Percentiles rank a stretch among this genome's conserved stretches.
These are phyloP conservation scores for Caenorhabditis virilis DNA, from an alignment of 2,888 invertebrate genomes.

Conservation along the genomic window DNA sequence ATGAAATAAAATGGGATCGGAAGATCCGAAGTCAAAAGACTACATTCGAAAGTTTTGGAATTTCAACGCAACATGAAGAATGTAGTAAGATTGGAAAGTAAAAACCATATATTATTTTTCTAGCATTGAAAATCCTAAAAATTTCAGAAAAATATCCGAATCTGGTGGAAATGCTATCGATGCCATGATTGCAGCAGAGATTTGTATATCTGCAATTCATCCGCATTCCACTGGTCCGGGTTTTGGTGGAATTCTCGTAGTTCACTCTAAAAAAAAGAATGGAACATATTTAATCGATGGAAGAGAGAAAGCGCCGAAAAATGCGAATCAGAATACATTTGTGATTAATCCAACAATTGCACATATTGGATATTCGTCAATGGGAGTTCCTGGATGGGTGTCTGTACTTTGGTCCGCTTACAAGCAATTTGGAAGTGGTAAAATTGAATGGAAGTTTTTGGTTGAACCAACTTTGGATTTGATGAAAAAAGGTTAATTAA, in stretches of 20 bases:
- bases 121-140: background rate
- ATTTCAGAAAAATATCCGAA: slow-evolving; percentile 28
- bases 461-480: slow-evolving; percentile 35
- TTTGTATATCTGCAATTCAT: slow-evolving; percentile 41
- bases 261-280: slow-evolving; percentile 33
- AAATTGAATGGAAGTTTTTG: slow-evolving; percentile 30
- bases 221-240: slow-evolving; percentile 44
- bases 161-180: slow-evolving; percentile 43
- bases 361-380: slow-evolving; percentile 45
- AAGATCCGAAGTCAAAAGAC: background rate
- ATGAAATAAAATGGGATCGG: background rate
- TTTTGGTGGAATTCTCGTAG: slow-evolving; percentile 30
- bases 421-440: slow-evolving; percentile 40
- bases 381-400: slow-evolving; percentile 40
- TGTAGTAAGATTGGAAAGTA: slow-evolving; percentile 41
- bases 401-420: slow-evolving; percentile 32
- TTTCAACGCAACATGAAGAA: slow-evolving; percentile 21
- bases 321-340: slow-evolving; percentile 39
- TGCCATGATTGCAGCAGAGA: slow-evolving; percentile 34
- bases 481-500: too few relatives aligned
- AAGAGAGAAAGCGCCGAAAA: slow-evolving; percentile 29
- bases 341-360: slow-evolving; percentile 36
- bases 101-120: background rate
- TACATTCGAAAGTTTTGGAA: slow-evolving; percentile 14
- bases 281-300: slow-evolving; percentile 37